Percentiles rank a stretch among this genome's conserved stretches.
These are phyloP conservation scores for Camarhynchus parvulus DNA, from an alignment of 2,113 vertebrate species.

Conservation along the genomic window DNA sequence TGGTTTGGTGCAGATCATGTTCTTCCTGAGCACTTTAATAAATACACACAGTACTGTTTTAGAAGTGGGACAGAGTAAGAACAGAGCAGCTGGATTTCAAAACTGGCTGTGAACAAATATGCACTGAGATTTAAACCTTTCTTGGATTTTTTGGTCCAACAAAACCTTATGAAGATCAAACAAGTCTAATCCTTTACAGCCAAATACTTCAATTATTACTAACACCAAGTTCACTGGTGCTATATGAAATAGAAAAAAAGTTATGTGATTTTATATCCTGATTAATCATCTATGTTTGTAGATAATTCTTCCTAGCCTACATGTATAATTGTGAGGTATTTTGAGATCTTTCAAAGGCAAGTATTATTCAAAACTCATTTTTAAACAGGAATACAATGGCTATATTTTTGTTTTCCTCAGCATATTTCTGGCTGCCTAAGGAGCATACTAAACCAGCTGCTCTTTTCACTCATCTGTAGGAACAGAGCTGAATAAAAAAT, in stretches of 20 bases:
- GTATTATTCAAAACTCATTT: neutral
- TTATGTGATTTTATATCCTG: neutral
- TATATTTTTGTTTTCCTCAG: neutral
- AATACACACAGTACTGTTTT: neutral
- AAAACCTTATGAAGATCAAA: neutral
- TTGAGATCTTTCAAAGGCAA: neutral
- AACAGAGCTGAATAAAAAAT: neutral
- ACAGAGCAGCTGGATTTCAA: neutral
- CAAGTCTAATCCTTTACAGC: neutral
- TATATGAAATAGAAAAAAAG: neutral
- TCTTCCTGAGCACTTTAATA: neutral
- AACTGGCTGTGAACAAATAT: neutral
- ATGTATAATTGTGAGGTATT: neutral
- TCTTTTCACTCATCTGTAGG: neutral
- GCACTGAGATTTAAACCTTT: neutral
- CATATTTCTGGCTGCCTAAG: neutral
- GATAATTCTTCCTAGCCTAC: neutral
- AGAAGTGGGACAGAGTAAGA: neutral
- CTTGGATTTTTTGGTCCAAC: neutral
- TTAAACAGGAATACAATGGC: neutral
- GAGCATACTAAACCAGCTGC: neutral
- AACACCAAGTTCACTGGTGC: neutral
- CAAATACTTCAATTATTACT: neutral
- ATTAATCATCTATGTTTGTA: neutral
- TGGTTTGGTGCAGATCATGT: neutral